Evolutionary conservation across 2,797 vertebrate species (phyloP).

Genomic region (Halcyon badia): DNA sequence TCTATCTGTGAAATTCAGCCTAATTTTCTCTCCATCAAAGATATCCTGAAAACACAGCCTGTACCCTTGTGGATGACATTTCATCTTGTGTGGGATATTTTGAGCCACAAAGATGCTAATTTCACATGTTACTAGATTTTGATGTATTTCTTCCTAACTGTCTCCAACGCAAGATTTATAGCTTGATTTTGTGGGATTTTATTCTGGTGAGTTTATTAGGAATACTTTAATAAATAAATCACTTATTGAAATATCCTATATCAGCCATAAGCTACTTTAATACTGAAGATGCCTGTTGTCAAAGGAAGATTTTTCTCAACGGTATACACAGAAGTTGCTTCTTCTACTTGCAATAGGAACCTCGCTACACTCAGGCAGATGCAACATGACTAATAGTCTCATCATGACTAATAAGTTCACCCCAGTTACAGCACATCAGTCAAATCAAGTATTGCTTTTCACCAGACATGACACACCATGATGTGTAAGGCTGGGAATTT

Average conservation of each 20-base stretch:
- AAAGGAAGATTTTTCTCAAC: not conserved
- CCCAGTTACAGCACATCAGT: slow-evolving; percentile 59
- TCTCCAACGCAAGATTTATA: not conserved
- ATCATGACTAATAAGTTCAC: slow-evolving; percentile 55
- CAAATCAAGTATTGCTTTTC: slow-evolving; percentile 48
- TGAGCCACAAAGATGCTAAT: not conserved
- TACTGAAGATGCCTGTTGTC: not conserved
- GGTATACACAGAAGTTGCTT: not conserved
- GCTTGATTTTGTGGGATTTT: not conserved
- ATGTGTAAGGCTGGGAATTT: slow-evolving; percentile 69
- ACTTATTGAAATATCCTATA: not conserved
- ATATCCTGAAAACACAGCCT: not conserved
- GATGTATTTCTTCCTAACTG: not conserved
- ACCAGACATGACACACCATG: slow-evolving; percentile 72
- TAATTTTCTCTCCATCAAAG: not conserved
- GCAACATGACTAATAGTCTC: slow-evolving; percentile 48
- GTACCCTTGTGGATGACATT: not conserved
- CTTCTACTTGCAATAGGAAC: not conserved
- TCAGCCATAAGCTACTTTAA: not conserved
- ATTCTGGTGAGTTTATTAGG: not conserved
- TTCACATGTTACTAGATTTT: not conserved
- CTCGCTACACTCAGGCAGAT: slow-evolving; percentile 11
- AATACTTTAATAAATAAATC: not conserved
- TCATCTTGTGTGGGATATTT: not conserved
- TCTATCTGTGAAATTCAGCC: not conserved